Evolutionary conservation across 2,888 invertebrate genomes (phyloP).

Genomic region (Metopia argyrocephala): DNA sequence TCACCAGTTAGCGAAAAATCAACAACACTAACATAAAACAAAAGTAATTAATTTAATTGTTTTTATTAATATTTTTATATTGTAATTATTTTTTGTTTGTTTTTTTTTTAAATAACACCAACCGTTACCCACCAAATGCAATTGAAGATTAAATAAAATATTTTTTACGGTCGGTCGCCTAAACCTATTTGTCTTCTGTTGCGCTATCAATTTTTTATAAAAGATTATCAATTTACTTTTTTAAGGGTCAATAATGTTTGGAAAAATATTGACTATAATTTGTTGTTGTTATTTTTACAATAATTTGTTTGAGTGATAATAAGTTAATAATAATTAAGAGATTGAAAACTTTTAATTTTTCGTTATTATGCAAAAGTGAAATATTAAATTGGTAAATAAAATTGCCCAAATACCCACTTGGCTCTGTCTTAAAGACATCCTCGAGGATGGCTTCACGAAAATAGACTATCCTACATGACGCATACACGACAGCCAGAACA

Average conservation of each 20-base stretch:
- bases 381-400: too few species aligned
- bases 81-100: not conserved
- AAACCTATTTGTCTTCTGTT: not conserved
- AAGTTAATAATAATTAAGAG: conserved; percentile 3
- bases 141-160: conserved; percentile 39
- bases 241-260: conserved; percentile 39
- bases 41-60: conserved; percentile 11
- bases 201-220: conserved; percentile 31
- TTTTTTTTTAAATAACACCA: conserved; percentile 22
- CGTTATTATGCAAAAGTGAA: too few species aligned
- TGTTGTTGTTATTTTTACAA: not conserved
- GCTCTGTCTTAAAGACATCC: too few species aligned
- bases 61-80: not conserved
- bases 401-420: too few species aligned
- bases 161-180: not conserved
- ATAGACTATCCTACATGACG: too few species aligned
- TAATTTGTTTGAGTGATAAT: conserved; percentile 31
- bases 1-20: conserved; percentile 28
- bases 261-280: conserved; percentile 26
- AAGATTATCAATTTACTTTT: conserved; percentile 51
- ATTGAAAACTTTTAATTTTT: conserved; percentile 13
- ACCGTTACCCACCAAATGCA: conserved; percentile 36
- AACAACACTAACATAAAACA: conserved; percentile 49
- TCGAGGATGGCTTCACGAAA: too few species aligned
- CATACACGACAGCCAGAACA: too few species aligned